A percentile compares a stretch with the other conserved stretches of the same genome.
These are phyloP conservation scores for Spicauda simplicius DNA, from an alignment of 2,888 invertebrate genomes.

Conservation along the genomic window DNA sequence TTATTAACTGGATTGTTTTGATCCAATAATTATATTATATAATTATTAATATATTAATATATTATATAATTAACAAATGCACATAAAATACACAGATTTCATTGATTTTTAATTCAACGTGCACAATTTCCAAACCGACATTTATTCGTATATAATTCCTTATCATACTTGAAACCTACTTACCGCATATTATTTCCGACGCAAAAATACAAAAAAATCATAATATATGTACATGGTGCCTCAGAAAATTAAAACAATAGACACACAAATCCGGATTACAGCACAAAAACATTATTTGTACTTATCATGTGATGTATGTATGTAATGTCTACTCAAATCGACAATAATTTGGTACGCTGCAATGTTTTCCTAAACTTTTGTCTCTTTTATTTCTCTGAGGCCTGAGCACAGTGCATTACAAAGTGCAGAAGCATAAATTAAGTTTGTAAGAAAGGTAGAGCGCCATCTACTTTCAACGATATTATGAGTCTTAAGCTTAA, in stretches of 20 bases:
- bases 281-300: too few relatives aligned
- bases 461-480: neutral
- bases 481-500: neutral
- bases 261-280: too few relatives aligned
- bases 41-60: too few relatives aligned
- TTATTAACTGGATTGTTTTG: too few relatives aligned
- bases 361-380: too few relatives aligned
- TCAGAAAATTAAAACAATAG: too few relatives aligned
- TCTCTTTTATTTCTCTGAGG: too few relatives aligned
- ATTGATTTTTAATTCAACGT: neutral
- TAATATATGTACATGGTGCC: slow-evolving; percentile 9
- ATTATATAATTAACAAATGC: too few relatives aligned
- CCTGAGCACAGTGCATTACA: slow-evolving; percentile 20
- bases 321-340: too few relatives aligned
- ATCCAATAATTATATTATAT: too few relatives aligned
- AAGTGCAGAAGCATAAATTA: slow-evolving; percentile 26
- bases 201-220: slow-evolving; percentile 27
- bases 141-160: neutral
- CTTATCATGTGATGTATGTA: too few relatives aligned
- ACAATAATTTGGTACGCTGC: too few relatives aligned
- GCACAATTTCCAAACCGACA: neutral
- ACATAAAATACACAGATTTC: neutral
- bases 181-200: slow-evolving; percentile 21
- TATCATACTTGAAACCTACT: slow-evolving; percentile 18
- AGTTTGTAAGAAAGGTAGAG: slow-evolving; percentile 3